Evolutionary conservation across 37 sponge, comb jelly and placozoan species (phyloP).

Genomic region (Spongilla lacustris): DNA sequence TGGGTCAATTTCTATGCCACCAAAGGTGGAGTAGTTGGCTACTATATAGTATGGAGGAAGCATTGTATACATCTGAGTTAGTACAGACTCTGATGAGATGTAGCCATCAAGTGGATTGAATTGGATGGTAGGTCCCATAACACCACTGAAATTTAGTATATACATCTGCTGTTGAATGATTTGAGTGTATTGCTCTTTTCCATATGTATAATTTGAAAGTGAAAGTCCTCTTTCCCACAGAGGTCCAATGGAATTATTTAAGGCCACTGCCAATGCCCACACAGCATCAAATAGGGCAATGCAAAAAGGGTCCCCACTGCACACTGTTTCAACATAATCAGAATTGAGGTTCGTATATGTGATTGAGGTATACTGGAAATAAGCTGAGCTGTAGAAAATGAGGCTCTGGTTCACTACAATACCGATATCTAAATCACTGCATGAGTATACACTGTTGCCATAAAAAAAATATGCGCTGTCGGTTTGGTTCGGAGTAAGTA

Average conservation of each 20-base stretch:
- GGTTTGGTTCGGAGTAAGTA: background rate
- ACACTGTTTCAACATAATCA: background rate
- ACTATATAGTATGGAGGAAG: background rate
- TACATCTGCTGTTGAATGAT: background rate
- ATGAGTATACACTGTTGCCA: no score
- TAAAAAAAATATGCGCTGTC: no score
- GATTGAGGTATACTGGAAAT: background rate
- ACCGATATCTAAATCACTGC: no score
- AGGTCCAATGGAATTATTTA: background rate
- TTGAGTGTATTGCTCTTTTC: background rate
- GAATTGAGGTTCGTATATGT: background rate
- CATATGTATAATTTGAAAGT: background rate
- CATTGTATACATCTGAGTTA: background rate
- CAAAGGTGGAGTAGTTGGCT: background rate
- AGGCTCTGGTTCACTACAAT: background rate
- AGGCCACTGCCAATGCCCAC: background rate
- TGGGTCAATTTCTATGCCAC: background rate
- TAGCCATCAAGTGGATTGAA: background rate
- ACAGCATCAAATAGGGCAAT: background rate
- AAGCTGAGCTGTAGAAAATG: background rate
- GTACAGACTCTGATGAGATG: background rate
- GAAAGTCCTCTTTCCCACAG: background rate
- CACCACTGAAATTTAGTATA: background rate
- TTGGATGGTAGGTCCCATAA: background rate
- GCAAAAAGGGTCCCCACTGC: background rate